Conservation (phyloP, 2,113 vertebrate species). For the Rhinichthys klamathensis region DNA sequence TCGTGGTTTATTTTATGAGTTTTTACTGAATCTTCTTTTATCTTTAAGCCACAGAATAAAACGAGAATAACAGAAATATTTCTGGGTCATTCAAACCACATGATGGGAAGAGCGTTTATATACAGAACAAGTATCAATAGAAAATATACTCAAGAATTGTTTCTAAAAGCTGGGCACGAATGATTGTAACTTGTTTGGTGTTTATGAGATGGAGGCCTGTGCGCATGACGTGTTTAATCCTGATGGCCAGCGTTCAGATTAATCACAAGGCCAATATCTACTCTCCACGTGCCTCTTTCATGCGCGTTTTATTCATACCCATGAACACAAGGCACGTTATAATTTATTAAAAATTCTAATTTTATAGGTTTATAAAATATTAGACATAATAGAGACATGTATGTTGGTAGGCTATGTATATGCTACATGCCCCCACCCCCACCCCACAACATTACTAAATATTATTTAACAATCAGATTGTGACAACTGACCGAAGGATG, state of each 20-base stretch:
- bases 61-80: not conserved
- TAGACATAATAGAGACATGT: not conserved
- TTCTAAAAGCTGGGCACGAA: not conserved
- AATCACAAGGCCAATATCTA: slow-evolving; percentile 67
- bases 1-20: not conserved
- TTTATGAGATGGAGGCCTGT: slow-evolving; percentile 26
- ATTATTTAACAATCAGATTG: not conserved
- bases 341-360: not conserved
- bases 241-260: slow-evolving; percentile 59
- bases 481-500: not conserved
- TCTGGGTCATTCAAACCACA: not conserved
- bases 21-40: not conserved
- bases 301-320: not conserved
- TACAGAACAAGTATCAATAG: not conserved
- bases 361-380: not conserved
- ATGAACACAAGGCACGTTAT: not conserved
- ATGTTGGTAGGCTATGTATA: not conserved
- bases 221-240: slow-evolving; percentile 54
- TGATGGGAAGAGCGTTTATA: not conserved
- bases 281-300: slow-evolving; percentile 61
- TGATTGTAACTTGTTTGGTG: not conserved
- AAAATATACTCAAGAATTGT: not conserved
- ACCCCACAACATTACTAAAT: not conserved
- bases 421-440: not conserved
- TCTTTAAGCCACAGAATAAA: not conserved